Evolutionary conservation across 2,888 invertebrate species (phyloP).

Genomic region (Caenorhabditis sinica): DNA sequence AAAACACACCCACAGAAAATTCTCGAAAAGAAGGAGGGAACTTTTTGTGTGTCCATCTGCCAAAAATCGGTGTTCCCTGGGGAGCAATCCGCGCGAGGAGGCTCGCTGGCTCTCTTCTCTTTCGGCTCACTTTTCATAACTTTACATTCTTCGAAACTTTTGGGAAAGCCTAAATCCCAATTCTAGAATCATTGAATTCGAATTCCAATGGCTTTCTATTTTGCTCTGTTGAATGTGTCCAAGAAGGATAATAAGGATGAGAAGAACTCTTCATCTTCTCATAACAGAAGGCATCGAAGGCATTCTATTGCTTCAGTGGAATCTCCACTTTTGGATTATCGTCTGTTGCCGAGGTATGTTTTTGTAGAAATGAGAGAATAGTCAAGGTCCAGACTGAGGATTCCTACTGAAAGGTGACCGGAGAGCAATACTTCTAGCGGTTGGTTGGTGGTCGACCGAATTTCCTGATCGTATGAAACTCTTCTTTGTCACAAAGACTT

Average conservation of each 20-base stretch:
- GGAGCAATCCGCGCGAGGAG: conserved; percentile 32
- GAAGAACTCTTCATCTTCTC: conserved; percentile 19
- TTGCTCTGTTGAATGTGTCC: conserved; percentile 72
- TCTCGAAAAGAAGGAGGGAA: neutral
- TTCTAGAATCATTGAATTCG: neutral
- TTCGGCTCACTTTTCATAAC: conserved; percentile 62
- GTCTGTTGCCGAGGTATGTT: conserved; percentile 69
- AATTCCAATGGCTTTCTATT: conserved; percentile 72
- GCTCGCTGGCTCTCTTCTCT: neutral
- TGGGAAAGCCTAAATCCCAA: neutral
- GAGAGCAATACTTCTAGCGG: no score
- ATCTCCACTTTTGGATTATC: conserved; percentile 69
- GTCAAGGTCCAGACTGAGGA: no score
- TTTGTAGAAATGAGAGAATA: neutral
- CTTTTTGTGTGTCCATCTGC: conserved; percentile 52
- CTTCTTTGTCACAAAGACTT: no score
- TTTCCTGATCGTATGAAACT: no score
- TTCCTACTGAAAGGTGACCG: no score
- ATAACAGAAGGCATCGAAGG: conserved; percentile 55
- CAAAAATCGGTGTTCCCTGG: conserved; percentile 37
- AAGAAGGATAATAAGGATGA: conserved; percentile 60
- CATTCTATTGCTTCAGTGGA: conserved; percentile 73
- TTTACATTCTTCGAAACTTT: conserved; percentile 46
- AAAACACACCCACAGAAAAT: neutral
- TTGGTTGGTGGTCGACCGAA: no score